Evolutionary conservation across 2,797 vertebrate species (phyloP), one percentile per base, ranked within the genome.

Genomic region (Megalops cyprinoides): DNA sequence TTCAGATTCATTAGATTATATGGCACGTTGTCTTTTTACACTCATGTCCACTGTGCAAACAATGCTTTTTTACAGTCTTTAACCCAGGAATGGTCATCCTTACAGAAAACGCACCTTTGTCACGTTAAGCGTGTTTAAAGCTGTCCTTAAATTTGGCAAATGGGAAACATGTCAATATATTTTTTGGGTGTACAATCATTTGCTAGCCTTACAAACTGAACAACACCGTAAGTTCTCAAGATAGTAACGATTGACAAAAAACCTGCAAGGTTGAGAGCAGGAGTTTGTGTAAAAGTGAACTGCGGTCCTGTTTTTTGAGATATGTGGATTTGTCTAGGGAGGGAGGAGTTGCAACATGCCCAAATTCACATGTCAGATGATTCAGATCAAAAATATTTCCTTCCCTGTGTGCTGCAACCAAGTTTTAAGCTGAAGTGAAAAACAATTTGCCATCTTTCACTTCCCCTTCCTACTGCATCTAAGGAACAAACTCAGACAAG

Each of bases 341-440:
- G n/a, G 81, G 49, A 76, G 80, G 0, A 18, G 87, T 90, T 88
- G 80, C 87, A 84, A 91, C 91, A 91, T 39, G 89, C 56, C 77
- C 18, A 15, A n/a, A 71, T 78, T 83, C 84, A 87, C 86, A 82
- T 81, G 83, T 77, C 9, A 37, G 4, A 3, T 90, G 88, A 84
- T 81, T 90, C 89, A 92, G 81, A 67, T 73, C 77, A 58, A n/a
- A 85, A 84, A 51, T 55, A 87, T 91, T 84, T 82, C 60, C 55
- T 62, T 51, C 56, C 74, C 74, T 49, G 15, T 20, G 18, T 25
- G 20, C 34, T 34, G 79, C 28, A 12, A 46, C 65, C 48, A 69
- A 46, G 71, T n/a, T 39, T 78, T 74, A 48, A 76, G 71, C 44
- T 83, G 87, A 92, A 91, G 69, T 76, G 83, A 62, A 91, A 83